These are phyloP conservation scores for Fistularia commersonii DNA, from an alignment of 2,797 vertebrate species.

Conservation along the genomic window DNA sequence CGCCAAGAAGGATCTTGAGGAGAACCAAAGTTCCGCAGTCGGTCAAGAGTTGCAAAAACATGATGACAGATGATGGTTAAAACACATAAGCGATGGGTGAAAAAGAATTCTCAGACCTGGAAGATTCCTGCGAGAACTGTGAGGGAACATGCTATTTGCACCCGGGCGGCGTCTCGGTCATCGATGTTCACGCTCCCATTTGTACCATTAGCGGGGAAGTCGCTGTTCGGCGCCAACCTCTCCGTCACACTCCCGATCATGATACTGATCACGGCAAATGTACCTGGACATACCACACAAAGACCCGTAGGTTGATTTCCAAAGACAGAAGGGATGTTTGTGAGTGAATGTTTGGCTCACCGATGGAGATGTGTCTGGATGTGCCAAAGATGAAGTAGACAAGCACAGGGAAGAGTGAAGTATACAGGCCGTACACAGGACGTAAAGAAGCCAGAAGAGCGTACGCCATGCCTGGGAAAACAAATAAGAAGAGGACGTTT, in stretches of 20 bases:
- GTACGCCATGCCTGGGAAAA: constrained; percentile 75
- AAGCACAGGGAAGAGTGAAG: constrained; percentile 75
- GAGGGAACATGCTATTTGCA: constrained; percentile 80
- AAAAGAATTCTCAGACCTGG: constrained; percentile 67
- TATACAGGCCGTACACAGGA: constrained; percentile 75
- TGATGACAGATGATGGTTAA: not conserved
- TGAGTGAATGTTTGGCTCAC: constrained; percentile 54
- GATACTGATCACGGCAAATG: constrained; percentile 89
- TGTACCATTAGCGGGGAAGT: constrained; percentile 59
- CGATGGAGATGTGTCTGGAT: constrained; percentile 77
- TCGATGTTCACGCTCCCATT: constrained; percentile 52
- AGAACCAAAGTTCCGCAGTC: too few species aligned
- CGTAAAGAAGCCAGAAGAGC: constrained; percentile 74
- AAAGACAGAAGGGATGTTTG: not conserved
- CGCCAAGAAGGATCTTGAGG: constrained; percentile 80
- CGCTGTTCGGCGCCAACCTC: constrained; percentile 72
- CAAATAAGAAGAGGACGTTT: not conserved
- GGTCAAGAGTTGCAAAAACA: too few species aligned
- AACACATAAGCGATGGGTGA: too few species aligned
- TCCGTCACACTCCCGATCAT: constrained; percentile 89
- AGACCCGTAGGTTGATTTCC: not conserved
- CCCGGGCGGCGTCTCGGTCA: constrained; percentile 63
- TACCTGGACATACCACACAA: constrained; percentile 73
- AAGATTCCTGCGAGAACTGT: constrained; percentile 83
- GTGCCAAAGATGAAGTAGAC: constrained; percentile 79